Evolutionary conservation across 92 coral and sea anemone genomes (phyloP), one percentile per base, ranked within the genome.

Genomic region (Porites divaricata): DNA sequence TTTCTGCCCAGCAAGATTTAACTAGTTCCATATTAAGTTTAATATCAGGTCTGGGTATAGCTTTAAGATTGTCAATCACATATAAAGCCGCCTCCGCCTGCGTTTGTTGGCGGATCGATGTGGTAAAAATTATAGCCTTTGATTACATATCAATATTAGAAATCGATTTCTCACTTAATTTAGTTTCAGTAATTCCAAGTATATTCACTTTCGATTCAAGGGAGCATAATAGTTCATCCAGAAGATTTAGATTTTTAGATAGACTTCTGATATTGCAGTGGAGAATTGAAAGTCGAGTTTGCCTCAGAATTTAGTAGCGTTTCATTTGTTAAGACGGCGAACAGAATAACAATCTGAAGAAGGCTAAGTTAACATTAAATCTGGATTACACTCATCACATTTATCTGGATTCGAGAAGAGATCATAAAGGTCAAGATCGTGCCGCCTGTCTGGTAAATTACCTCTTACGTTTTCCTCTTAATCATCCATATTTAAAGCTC

Each of bases 1-100:
- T 78, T 84, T 91, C 82, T 53, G 87, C 63, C 90, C 92, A 88
- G 77, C 92, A 88, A 19, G 95, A 91, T 85, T 91, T 90, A 35
- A 87, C 88, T 45, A 88, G 70, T 61, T 49, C 59, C 76, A 81
- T 81, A 21, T 81, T 54, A 83, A 88, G 75, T 68, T 81, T 82
- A 25, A 88, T 88, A 26, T 88, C 92, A 62, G 85, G 92, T 65
- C 92, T 83, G 15, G 85, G 85, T 51, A 83, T 63, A 16, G 87
- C 49, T 69, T 84, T 88, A 26, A 88, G 67, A 21, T 76, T 75
- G 51, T 78, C 41, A 6, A 64, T 22, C 19, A 91, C 74, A 49
- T 91, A 87, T 24, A 91, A 15, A 57, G 75, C 94, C 12, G 87
- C 91, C 15, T 52, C 57, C 57, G 13, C 57, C 57, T 52, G 13